Conservation (phyloP, 2,113 vertebrate species). For the Sturnira hondurensis region DNA sequence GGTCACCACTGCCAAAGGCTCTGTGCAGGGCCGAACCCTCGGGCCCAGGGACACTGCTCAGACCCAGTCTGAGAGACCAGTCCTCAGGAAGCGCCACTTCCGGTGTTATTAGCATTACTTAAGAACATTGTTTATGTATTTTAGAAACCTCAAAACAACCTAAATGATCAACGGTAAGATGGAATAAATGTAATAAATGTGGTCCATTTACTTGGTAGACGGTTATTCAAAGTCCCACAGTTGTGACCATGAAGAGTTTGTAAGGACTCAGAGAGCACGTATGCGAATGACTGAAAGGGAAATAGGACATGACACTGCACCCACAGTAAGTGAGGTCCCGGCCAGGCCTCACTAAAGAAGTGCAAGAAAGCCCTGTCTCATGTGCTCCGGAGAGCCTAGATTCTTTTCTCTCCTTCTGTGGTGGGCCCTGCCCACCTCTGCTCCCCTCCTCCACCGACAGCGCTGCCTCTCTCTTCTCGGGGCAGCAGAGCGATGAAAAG, state of each 20-base stretch:
- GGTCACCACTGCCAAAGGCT: background rate
- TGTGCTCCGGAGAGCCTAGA: background rate
- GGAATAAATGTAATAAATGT: background rate
- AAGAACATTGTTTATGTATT: background rate
- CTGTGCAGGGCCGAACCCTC: background rate
- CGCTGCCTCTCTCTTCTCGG: background rate
- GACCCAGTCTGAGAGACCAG: background rate
- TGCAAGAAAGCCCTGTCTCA: background rate
- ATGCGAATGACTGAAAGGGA: background rate
- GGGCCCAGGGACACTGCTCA: background rate
- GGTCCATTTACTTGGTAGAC: background rate
- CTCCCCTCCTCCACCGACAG: rapidly evolving
- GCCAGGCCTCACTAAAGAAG: background rate
- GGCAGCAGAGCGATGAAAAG: background rate
- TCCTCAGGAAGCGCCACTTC: background rate
- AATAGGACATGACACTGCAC: background rate
- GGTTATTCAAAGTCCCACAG: background rate
- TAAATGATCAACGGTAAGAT: background rate
- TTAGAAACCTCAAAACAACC: background rate
- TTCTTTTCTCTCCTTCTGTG: background rate
- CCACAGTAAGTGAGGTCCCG: background rate
- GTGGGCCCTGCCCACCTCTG: background rate
- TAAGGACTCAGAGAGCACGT: background rate
- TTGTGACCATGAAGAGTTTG: background rate
- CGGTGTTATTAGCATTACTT: background rate